Conservation (phyloP, 2,113 vertebrate genomes). For the Echinops telfairi region DNA sequence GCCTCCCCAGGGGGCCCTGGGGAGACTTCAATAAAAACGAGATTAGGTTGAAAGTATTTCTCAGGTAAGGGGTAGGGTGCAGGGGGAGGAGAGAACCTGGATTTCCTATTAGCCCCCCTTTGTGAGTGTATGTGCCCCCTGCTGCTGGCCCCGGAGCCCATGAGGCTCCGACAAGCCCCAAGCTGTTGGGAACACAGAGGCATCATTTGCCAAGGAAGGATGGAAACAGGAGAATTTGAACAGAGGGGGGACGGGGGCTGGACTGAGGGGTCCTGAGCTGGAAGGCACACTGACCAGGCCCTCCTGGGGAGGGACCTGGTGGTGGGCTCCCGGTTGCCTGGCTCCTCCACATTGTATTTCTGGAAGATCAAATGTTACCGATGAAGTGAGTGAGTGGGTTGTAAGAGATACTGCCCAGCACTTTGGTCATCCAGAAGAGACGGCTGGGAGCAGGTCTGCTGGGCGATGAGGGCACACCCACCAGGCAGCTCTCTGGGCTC, state of each 20-base stretch:
- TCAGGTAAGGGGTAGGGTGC: not conserved
- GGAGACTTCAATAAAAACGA: constrained; percentile 61
- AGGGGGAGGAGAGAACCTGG: not conserved
- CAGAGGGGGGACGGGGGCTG: not conserved
- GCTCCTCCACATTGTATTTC: not conserved
- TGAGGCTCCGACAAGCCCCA: not conserved
- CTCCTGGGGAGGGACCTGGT: accelerated
- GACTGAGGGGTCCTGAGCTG: not conserved
- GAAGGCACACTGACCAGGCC: not conserved
- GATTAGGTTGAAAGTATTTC: constrained; percentile 57
- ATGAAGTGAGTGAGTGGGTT: accelerated
- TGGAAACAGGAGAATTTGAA: not conserved
- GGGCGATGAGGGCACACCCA: accelerated
- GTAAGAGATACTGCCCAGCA: accelerated
- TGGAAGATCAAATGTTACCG: not conserved
- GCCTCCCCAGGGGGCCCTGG: constrained; percentile 17
- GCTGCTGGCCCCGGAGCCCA: not conserved
- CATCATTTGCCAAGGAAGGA: not conserved
- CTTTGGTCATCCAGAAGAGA: not conserved
- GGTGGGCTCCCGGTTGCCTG: accelerated
- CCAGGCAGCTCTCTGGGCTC: too few species aligned
- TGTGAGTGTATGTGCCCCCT: not conserved
- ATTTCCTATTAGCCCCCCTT: not conserved
- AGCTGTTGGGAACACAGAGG: not conserved
- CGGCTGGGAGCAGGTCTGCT: not conserved